Base-by-base conservation (phyloP, 2,888 invertebrate genomes). In the Bugulina stolonifera region DNA sequence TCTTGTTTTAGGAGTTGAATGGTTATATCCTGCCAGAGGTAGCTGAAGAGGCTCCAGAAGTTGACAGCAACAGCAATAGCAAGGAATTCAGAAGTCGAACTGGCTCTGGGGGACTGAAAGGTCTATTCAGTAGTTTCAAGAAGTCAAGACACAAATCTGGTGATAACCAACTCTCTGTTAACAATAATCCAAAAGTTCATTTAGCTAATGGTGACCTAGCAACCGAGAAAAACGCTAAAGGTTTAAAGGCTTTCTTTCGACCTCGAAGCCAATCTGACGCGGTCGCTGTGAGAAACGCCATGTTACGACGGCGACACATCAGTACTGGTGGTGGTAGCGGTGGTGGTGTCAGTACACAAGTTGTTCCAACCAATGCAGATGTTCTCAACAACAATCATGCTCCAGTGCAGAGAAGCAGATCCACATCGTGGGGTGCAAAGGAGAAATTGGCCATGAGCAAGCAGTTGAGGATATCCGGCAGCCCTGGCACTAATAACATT, bases 261-360 rank as follows among this genome's bases (percentile, higher is more conserved):
- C 70, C 70, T 23, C 70, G 70, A 54, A 54, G 52, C 18, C 43
- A 70, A 25, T 70, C 70, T n/a, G 70, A 70, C 70, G 70, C 70
- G 10, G 52, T 32, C 5, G 25, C 52, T 5, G 27, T 43, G 23
- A n/a, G 70, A 5, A 70, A 54, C 54, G 52, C 35, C 2, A 70
- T 70, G 70, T 29, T 43, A 25, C 23, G 54, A 32, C 70, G 32
- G 18, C n/a, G 70, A 5, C 70, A 70, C 23, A 43, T 54, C 29
- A 70, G 70, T 23, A 43, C 43, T 3, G 70, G 70, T 3, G 32
- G 70, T 43, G 70, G 70, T 3, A 29, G 70, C 32, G 52, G 35
- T n/a, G 70, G 70, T 29, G 29, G 70, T 70, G 23, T 32, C 10
- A 5, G 23, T 2, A 5, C 70, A 2, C 23, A 70, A 52, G n/a